Base-by-base conservation (phyloP, 1,140 invertebrate genomes). In the Schlechtendalia chinensis region DNA sequence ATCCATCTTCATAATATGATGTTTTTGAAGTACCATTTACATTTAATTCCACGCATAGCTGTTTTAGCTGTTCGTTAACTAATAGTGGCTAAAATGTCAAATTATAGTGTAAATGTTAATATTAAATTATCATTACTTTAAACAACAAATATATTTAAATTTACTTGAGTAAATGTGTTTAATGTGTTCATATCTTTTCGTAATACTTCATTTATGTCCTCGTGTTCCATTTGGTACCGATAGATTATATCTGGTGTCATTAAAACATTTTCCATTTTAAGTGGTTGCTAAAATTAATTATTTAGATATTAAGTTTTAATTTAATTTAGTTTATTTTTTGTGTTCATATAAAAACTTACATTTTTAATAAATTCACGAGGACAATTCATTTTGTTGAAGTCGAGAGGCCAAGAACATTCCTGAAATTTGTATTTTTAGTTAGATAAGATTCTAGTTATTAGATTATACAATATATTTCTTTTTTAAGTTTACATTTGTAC, bases 11-110 rank as follows among this genome's bases (percentile, higher is more conserved):
- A 91, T 85, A 82, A 88, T 87, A 1, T 88, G 86, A 1, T 88
- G 86, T 58, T n/a, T 61, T 79, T 19, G 75, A 63, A n/a, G 32
- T 22, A 45, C 24, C 56, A 59, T 88, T 84, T 2, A 90, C 90
- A 82, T 91, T 89, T 32, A 93, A 86, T 83, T 94, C 92, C 32
- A 89, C 82, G 82, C 93, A 93, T 0, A 94, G 85, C 83, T 92
- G 91, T 75, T 86, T 87, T 12, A 94, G 83, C 84, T 94, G 92
- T 80, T 93, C 90, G 82, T 92, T 92, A 0, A 94, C 91, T 72
- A 92, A 82, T 1, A 86, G 82, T 0, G 92, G 91, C 88, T 93
- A 87, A 58, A 53, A 17, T 47, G n/a, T 24, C 1, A 69, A 50
- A 27, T 69, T 47, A 22, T 0, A 69, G 2, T 50, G 22, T 12